Evolutionary conservation across 2,888 invertebrate species (phyloP), one percentile per base, ranked within the genome.

Genomic region (Dermolepida albohirtum): DNA sequence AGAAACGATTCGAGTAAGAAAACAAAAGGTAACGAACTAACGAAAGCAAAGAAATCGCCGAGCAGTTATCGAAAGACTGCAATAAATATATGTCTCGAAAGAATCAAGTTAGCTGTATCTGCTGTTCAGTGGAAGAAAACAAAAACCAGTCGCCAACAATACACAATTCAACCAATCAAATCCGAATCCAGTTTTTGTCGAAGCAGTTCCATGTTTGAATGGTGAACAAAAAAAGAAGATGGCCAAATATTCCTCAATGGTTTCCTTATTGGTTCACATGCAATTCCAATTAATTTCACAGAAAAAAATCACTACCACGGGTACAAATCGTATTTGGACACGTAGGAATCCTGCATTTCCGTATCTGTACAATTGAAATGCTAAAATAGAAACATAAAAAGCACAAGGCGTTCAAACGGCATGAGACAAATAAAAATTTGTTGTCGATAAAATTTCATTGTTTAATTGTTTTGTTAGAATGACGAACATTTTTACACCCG

Each of bases 121-220:
- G 68, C 62, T 63, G 68, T 68, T 55, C 49, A 59, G 59, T 49
- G 66, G 57, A 68, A 68, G 47, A 55, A 68, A 68, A 70, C 68
- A 81, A 81, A 81, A 81, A 81, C 81, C 77, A 79, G 81, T 80
- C 79, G 77, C 78, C 78, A 75, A n/a, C n/a, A n/a, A 78, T 79
- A 76, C 59, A 69, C 79, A 79, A 80, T 80, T 78, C 79, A 74
- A 77, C 81, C 80, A 81, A 81, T 81, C 79, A 79, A 80, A 80
- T 78, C 77, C 76, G 75, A 75, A 74, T 70, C 74, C 68, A 72
- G 75, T 77, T 78, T 79, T 78, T 79, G 72, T 68, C 66, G 57
- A 62, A 70, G 71, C 71, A 73, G 76, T 72, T 65, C 78, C 78
- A 78, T 78, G 74, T 77, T 76, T 73, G 75, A 75, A 70, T 67